Conservation (phyloP, 2,113 vertebrate genomes). For the Pelecanus crispus region DNA sequence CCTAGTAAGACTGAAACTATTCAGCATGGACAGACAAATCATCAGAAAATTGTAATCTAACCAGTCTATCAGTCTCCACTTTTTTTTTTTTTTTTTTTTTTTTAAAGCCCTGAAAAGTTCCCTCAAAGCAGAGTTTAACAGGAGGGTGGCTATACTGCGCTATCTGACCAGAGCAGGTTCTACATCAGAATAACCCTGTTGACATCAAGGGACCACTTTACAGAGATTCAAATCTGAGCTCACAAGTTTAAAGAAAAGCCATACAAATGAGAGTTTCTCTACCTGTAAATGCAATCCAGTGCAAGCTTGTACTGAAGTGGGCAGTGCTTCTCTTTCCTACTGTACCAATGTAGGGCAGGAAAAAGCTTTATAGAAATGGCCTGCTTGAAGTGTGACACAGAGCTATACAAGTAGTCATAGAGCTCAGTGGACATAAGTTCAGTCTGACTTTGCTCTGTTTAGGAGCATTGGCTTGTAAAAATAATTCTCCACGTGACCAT, state of each 20-base stretch:
- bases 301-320: background rate
- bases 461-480: background rate
- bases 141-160: background rate
- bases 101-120: background rate
- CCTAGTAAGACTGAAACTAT: background rate
- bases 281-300: background rate
- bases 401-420: background rate
- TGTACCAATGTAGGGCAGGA: background rate
- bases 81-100: background rate
- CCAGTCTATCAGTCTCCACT: background rate
- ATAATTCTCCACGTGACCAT: background rate
- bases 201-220: background rate
- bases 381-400: background rate
- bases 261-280: background rate
- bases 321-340: background rate
- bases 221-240: background rate
- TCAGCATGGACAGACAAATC: background rate
- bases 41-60: background rate
- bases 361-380: background rate
- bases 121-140: background rate
- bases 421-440: background rate
- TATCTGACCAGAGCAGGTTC: background rate
- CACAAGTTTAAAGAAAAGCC: background rate
- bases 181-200: background rate
- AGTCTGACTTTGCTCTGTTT: background rate